Conservation (phyloP, 2,888 invertebrate genomes). For the Rosalia funebris region DNA sequence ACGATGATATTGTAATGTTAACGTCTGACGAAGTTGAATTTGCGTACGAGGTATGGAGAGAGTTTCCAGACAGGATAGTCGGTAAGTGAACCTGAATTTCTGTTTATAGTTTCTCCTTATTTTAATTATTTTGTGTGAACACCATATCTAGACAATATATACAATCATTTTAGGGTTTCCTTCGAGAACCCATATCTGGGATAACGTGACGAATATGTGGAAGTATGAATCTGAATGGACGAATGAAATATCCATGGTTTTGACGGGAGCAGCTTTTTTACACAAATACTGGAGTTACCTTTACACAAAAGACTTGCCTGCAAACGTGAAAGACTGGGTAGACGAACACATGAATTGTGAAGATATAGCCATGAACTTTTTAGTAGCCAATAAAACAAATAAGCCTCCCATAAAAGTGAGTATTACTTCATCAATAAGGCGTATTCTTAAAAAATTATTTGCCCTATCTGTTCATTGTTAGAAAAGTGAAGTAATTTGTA, state of each 20-base stretch:
- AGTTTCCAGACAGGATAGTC: conserved; percentile 95
- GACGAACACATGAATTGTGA: conserved; percentile 98
- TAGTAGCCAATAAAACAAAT: conserved; percentile 91
- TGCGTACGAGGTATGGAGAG: conserved; percentile 94
- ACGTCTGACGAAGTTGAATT: conserved; percentile 96
- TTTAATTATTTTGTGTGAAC: too few relatives aligned
- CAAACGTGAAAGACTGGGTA: conserved; percentile 86
- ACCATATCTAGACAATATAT: too few relatives aligned
- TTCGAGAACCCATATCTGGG: conserved; percentile 93
- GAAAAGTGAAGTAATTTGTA: too few relatives aligned
- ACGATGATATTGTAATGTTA: conserved; percentile 96
- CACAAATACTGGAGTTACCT: conserved; percentile 97
- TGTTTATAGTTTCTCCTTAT: too few relatives aligned
- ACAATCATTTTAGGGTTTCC: conserved; percentile 80
- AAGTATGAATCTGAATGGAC: conserved; percentile 98
- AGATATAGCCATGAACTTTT: conserved; percentile 98
- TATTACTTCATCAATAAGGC: too few relatives aligned
- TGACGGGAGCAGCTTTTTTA: conserved; percentile 96
- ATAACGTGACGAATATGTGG: conserved; percentile 86
- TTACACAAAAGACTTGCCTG: conserved; percentile 90
- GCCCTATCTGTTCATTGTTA: too few relatives aligned
- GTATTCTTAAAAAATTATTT: too few relatives aligned
- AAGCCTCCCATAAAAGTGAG: conserved; percentile 91
- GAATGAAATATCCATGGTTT: conserved; percentile 94
- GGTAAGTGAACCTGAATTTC: conserved; percentile 45